Percentiles rank a stretch among this genome's conserved stretches.
These are phyloP conservation scores for Anastrepha obliqua DNA, from an alignment of 1,140 invertebrate genomes.

Conservation along the genomic window DNA sequence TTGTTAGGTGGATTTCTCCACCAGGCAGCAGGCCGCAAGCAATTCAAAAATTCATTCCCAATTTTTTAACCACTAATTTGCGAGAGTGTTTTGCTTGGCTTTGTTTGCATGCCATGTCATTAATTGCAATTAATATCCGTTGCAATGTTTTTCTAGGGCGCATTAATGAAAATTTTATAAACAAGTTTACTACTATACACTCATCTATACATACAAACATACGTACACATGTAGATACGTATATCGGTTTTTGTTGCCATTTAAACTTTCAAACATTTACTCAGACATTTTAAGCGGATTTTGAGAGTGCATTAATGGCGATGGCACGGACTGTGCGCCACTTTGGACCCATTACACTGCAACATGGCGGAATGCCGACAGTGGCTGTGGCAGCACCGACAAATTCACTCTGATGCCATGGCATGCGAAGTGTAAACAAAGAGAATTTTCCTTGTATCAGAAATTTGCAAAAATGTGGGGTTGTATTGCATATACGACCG, in stretches of 20 bases:
- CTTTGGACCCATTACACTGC: constrained; percentile 12
- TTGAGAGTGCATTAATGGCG: constrained; percentile 55
- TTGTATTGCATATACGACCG: not conserved
- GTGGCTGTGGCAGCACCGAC: not conserved
- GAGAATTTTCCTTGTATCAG: not conserved
- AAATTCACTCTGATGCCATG: not conserved
- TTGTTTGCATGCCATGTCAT: constrained; percentile 11
- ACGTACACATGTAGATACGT: not conserved
- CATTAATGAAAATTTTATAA: not conserved
- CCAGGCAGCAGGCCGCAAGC: not conserved
- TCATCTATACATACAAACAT: not conserved
- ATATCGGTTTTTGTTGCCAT: not conserved
- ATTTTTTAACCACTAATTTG: not conserved
- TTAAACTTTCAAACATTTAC: constrained; percentile 51
- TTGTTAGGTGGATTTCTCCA: no score
- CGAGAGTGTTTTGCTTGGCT: not conserved
- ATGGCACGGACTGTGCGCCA: constrained; percentile 40
- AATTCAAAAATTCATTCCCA: not conserved
- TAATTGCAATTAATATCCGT: constrained; percentile 54
- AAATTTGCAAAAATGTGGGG: not conserved
- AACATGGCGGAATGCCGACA: not conserved
- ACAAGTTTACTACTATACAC: not conserved
- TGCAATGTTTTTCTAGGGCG: constrained; percentile 3
- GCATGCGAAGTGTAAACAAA: constrained; percentile 24
- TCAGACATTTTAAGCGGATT: constrained; percentile 53